Evolutionary conservation across 2,113 vertebrate genomes (phyloP).

Genomic region (Oreochromis aureus): DNA sequence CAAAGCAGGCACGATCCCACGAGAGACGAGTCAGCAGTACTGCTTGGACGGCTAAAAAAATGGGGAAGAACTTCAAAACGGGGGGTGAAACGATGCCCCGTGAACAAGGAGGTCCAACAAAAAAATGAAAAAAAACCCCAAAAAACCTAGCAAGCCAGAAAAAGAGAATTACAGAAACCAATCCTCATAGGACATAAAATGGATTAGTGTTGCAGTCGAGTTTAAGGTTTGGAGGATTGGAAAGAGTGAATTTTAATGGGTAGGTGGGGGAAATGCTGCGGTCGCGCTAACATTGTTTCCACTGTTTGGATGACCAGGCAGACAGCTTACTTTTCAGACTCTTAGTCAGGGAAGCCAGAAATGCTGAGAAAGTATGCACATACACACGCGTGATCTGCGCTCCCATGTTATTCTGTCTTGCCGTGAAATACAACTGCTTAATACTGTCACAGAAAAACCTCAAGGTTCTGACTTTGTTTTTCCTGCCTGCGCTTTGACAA

Average conservation of each 20-base stretch:
- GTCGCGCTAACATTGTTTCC: slow-evolving; percentile 65
- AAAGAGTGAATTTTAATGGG: slow-evolving; percentile 50
- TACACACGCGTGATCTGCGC: not conserved
- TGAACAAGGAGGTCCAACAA: not conserved
- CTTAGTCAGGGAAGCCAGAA: slow-evolving; percentile 36
- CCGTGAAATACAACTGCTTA: not conserved
- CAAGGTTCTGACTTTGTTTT: not conserved
- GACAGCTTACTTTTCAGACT: slow-evolving; percentile 45
- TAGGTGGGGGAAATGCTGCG: slow-evolving; percentile 46
- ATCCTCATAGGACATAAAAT: not conserved
- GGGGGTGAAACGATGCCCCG: not conserved
- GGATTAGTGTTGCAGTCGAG: slow-evolving; percentile 9
- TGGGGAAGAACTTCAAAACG: not conserved
- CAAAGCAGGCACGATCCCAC: slow-evolving; percentile 61
- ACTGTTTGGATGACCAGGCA: slow-evolving; percentile 65
- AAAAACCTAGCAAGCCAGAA: not conserved
- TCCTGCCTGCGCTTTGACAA: not conserved
- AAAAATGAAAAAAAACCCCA: not conserved
- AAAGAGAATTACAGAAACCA: not conserved
- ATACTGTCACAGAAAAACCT: not conserved
- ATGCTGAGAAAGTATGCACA: slow-evolving; percentile 19
- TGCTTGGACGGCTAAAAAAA: slow-evolving; percentile 5
- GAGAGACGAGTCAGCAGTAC: slow-evolving; percentile 69
- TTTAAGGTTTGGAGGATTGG: slow-evolving; percentile 14
- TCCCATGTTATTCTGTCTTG: not conserved